These are phyloP conservation scores for Ptychodera flava DNA, from an alignment of 35 echinoderm and acorn worm genomes.

Conservation along the genomic window DNA sequence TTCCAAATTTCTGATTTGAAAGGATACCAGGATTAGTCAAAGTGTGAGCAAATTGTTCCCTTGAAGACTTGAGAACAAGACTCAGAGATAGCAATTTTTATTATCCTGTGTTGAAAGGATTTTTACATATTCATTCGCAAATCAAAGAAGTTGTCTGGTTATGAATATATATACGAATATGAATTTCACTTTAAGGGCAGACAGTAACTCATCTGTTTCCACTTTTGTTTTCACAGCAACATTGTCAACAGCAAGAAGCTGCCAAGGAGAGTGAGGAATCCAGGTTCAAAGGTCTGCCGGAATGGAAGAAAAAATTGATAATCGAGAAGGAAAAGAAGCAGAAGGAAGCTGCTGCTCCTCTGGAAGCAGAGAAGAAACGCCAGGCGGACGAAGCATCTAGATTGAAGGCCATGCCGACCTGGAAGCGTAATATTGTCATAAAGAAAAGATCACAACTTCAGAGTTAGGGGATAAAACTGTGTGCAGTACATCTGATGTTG, in stretches of 20 bases:
- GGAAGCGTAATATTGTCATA: slow-evolving; percentile 75
- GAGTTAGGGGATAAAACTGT: too few species aligned
- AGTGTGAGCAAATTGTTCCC: too few species aligned
- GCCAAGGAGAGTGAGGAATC: slow-evolving; percentile 59
- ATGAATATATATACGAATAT: too few species aligned
- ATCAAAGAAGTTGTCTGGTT: too few species aligned
- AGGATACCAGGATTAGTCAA: too few species aligned
- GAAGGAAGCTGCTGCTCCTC: slow-evolving; percentile 41
- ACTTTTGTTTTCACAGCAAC: slow-evolving; percentile 9
- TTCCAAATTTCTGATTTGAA: too few species aligned
- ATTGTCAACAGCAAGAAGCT: slow-evolving; percentile 34
- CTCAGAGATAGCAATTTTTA: too few species aligned
- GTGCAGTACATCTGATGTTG: too few species aligned
- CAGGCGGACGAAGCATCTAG: slow-evolving; percentile 46
- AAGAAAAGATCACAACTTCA: slow-evolving; percentile 35
- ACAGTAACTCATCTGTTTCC: not conserved
- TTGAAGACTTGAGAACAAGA: too few species aligned
- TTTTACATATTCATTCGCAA: too few species aligned
- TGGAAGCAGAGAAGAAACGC: slow-evolving; percentile 31
- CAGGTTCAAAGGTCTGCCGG: slow-evolving; percentile 80
- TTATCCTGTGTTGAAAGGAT: too few species aligned
- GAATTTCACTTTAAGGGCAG: too few species aligned
- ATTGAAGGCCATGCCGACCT: slow-evolving; percentile 72
- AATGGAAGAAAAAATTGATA: slow-evolving; percentile 93
- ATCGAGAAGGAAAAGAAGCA: slow-evolving; percentile 86